These are phyloP conservation scores for Ochotona curzoniae DNA, from an alignment of 2,113 vertebrate species.

Conservation along the genomic window DNA sequence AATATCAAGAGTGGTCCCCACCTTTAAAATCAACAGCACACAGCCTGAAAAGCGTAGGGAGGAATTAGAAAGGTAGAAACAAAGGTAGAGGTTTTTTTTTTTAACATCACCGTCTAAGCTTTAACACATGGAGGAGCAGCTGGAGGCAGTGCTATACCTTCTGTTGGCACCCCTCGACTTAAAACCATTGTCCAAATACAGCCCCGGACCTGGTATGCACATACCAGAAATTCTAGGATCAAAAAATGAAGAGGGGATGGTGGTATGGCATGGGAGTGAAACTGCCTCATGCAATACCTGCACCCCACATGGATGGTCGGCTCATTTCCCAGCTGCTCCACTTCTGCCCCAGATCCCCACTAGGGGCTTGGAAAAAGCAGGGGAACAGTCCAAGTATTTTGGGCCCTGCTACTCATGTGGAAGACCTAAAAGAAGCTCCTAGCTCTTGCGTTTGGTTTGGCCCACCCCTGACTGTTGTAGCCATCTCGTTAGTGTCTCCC, in stretches of 20 bases:
- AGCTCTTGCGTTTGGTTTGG: too few species aligned
- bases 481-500: too few species aligned
- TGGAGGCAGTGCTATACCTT: not conserved
- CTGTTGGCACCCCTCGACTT: not conserved
- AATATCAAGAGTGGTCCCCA: not conserved
- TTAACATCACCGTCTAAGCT: not conserved
- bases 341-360: too few species aligned
- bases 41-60: not conserved
- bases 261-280: too few species aligned
- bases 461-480: too few species aligned
- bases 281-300: too few species aligned
- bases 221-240: not conserved
- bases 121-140: not conserved
- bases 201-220: not conserved
- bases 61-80: not conserved
- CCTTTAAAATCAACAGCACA: not conserved
- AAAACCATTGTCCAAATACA: not conserved
- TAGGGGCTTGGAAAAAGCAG: too few species aligned
- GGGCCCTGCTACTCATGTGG: too few species aligned
- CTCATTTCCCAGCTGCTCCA: too few species aligned
- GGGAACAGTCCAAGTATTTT: too few species aligned
- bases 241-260: not conserved
- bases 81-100: not conserved
- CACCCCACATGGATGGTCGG: too few species aligned
- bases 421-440: too few species aligned